Base-by-base conservation (phyloP, 2,797 vertebrate genomes). In the Cryptoprocta ferox region DNA sequence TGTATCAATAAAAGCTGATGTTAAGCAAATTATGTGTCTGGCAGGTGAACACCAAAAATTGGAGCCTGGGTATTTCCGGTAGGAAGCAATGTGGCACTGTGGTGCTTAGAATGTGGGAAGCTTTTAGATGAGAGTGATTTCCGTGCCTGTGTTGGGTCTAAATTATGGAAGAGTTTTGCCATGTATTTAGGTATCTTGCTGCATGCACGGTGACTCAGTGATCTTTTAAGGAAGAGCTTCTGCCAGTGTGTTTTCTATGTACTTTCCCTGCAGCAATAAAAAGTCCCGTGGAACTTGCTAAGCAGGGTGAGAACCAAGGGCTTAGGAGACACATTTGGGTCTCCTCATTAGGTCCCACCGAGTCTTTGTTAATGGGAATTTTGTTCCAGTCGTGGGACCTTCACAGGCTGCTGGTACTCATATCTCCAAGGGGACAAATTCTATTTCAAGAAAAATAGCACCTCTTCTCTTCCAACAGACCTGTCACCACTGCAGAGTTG, bases 1-100 rank as follows among this genome's bases (percentile, higher is more conserved):
- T 80, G 28, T 95, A 93, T 96, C 84, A 21, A 65, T 98, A 98
- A 89, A 98, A 97, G 97, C 78, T 92, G 93, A 96, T 78, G 61
- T 85, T 96, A 97, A 98, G 92, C 90, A 97, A 88, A 91, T 94
- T 87, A 80, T n/a, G 66, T 5, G 73, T 86, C 96, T 92, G 76
- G 94, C 90, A 98, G 71, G 50, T 26, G 4, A 96, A 61, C 5
- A 30, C 84, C 97, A 84, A 84, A 88, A 95, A 70, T 12, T 14
- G 28, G 28, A 92, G 45, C 73, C 81, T 59, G 85, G n/a, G 66
- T 59, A 89, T 80, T 91, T 96, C 95, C 48, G 78, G 94, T 91
- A 96, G 89, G 95, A 97, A 75, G 66, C 11, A 13, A 9, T 1
- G 35, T 26, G 11, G 28, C 3, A 1, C 50, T 83, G 19, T 42